Conservation (phyloP, 2,797 vertebrate genomes). For the Cacajao melanocephalus region DNA sequence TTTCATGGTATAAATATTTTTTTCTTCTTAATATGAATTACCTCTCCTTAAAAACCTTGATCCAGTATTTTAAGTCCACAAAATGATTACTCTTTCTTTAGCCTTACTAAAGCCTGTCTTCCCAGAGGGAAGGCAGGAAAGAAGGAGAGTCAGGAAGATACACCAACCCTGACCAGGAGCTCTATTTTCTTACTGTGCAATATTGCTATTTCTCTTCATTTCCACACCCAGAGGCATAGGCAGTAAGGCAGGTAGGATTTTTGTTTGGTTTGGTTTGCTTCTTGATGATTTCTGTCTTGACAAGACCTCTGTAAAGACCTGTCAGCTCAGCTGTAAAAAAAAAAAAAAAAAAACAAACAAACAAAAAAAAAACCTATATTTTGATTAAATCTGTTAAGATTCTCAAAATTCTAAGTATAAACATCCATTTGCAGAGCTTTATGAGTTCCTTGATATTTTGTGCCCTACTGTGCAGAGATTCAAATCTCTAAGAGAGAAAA, state of each 20-base stretch:
- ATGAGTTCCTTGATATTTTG: constrained; percentile 29
- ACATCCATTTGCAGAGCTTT: constrained; percentile 47
- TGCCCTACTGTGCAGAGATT: constrained; percentile 46
- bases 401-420: constrained; percentile 25
- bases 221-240: background rate
- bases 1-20: background rate
- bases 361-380: background rate
- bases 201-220: background rate
- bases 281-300: constrained; percentile 56
- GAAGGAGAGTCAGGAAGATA: background rate
- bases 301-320: constrained; percentile 55
- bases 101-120: background rate
- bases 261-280: background rate
- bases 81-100: background rate
- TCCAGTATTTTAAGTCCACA: background rate
- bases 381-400: constrained; percentile 56
- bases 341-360: background rate
- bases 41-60: background rate
- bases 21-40: background rate
- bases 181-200: background rate
- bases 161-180: rapidly evolving
- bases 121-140: background rate
- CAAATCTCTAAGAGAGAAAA: background rate
- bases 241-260: background rate
- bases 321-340: constrained; percentile 32